Percentiles rank a stretch among this genome's conserved stretches.
Evolutionary conservation across 1,140 invertebrate species (phyloP).

Genomic region (Coboldia fuscipes): DNA sequence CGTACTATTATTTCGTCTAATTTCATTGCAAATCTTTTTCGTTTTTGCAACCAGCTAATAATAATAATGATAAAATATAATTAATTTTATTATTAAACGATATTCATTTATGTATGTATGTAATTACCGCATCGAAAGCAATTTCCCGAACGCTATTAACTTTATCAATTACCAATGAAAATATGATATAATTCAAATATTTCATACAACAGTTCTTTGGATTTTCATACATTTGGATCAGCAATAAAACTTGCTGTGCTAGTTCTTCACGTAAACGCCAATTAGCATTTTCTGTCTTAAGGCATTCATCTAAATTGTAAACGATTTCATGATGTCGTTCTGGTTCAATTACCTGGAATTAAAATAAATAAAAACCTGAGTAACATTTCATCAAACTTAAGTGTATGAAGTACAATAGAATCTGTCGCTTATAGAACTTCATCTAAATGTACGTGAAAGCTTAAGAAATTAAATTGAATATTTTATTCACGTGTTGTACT

Average conservation of each 20-base stretch:
- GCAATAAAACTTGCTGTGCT: slow-evolving; percentile 1
- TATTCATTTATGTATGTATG: not conserved
- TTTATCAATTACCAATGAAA: slow-evolving; percentile 2
- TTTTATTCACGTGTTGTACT: too few species aligned
- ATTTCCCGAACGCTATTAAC: slow-evolving; percentile 3
- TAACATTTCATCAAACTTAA: too few species aligned
- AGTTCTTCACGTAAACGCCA: slow-evolving; percentile 4
- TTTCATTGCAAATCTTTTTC: slow-evolving; percentile 1
- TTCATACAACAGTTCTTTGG: not conserved
- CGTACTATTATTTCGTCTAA: not conserved
- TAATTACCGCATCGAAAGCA: slow-evolving; percentile 3
- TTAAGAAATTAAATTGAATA: too few species aligned
- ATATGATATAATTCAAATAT: slow-evolving; percentile 1
- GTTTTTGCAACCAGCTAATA: not conserved
- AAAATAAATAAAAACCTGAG: too few species aligned
- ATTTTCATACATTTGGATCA: not conserved
- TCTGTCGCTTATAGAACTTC: too few species aligned
- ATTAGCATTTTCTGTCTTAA: not conserved
- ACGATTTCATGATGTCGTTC: slow-evolving; percentile 1
- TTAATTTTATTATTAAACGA: not conserved
- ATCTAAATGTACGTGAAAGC: too few species aligned
- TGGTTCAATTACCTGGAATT: too few species aligned
- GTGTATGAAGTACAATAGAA: too few species aligned
- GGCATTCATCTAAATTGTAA: slow-evolving; percentile 1
- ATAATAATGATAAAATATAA: not conserved